phyloP scores from a whole-genome alignment of 2,113 vertebrate species.

The Heterotilapia buettikoferi region DNA sequence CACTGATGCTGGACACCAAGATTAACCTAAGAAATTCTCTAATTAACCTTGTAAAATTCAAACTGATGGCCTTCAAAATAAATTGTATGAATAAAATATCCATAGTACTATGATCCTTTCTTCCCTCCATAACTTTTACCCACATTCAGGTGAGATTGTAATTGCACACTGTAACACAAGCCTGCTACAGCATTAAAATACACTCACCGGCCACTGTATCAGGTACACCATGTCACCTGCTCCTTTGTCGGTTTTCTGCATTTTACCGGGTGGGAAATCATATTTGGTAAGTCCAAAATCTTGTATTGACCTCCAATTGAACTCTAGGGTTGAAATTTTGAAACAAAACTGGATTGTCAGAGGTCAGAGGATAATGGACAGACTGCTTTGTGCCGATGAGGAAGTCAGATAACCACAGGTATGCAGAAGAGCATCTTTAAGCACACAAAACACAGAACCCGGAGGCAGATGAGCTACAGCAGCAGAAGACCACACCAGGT shows the following conservation, averaged over 20 bases:
- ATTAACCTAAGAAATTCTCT: neutral
- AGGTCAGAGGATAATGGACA: neutral
- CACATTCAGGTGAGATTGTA: neutral
- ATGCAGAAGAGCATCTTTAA: neutral
- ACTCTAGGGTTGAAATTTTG: neutral
- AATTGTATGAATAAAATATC: neutral
- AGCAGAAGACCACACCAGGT: neutral
- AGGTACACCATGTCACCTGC: neutral
- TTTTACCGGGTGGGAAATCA: rapidly evolving
- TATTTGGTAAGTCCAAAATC: neutral
- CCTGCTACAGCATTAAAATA: neutral
- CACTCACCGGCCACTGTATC: neutral
- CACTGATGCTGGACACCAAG: rapidly evolving
- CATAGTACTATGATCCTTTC: neutral
- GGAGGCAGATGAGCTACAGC: neutral
- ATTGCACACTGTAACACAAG: neutral
- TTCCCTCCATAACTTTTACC: neutral
- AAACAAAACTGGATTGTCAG: neutral
- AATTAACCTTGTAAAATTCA: neutral
- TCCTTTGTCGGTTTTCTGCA: neutral
- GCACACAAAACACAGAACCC: neutral
- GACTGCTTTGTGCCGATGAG: neutral
- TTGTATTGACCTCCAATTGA: neutral
- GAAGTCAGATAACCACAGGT: neutral
- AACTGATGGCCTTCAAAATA: neutral